Conservation (phyloP, 2,888 invertebrate genomes). For the Oxyteleia sp. region DNA sequence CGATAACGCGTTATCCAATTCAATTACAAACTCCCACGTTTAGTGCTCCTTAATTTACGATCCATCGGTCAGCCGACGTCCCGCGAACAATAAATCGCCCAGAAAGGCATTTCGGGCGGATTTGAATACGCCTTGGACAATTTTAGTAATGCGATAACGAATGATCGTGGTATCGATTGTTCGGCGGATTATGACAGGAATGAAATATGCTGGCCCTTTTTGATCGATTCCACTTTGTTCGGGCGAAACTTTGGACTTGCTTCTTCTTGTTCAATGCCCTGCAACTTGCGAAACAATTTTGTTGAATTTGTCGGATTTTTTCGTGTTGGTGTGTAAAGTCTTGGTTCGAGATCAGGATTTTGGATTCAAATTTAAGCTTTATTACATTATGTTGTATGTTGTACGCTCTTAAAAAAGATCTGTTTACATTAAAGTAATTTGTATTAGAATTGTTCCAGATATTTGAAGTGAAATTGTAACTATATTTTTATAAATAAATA, state of each 20-base stretch:
- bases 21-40: slow-evolving; percentile 31
- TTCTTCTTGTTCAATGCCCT: too few species aligned
- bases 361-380: too few species aligned
- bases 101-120: slow-evolving; percentile 13
- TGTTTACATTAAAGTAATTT: too few species aligned
- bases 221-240: slow-evolving; percentile 36
- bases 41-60: slow-evolving; percentile 29
- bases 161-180: slow-evolving; percentile 33
- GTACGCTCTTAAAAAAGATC: too few species aligned
- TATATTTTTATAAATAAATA: too few species aligned
- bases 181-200: slow-evolving; percentile 40
- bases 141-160: slow-evolving; percentile 49
- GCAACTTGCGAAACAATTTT: too few species aligned
- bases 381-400: too few species aligned
- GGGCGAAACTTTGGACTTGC: neutral
- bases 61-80: slow-evolving; percentile 8
- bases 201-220: slow-evolving; percentile 16
- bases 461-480: too few species aligned
- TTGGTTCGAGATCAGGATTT: too few species aligned
- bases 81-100: slow-evolving; percentile 19
- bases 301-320: too few species aligned
- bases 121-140: slow-evolving; percentile 34
- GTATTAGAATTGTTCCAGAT: too few species aligned
- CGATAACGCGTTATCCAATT: slow-evolving; percentile 18
- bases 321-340: too few species aligned